Evolutionary conservation across 2,888 invertebrate species (phyloP).

Genomic region (Lapara coniferarum): DNA sequence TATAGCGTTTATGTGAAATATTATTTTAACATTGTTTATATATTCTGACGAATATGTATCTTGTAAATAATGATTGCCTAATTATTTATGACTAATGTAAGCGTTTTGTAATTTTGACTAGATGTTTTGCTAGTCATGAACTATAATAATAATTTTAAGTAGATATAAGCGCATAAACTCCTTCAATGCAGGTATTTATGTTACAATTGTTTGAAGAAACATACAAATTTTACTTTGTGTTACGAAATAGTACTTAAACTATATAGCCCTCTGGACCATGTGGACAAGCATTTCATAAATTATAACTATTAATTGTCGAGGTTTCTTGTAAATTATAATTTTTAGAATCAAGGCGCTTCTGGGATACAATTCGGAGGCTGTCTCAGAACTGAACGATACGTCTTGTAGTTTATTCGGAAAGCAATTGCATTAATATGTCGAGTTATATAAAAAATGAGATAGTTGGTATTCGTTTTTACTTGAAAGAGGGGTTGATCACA

Average conservation of each 20-base stretch:
- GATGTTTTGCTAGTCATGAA: slow-evolving; percentile 75
- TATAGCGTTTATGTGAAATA: slow-evolving; percentile 58
- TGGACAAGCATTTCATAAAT: background rate
- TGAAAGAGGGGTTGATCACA: too few relatives aligned
- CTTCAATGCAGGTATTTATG: slow-evolving; percentile 7
- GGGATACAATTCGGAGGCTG: background rate
- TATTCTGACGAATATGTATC: slow-evolving; percentile 60
- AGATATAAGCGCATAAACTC: slow-evolving; percentile 11
- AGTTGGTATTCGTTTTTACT: too few relatives aligned
- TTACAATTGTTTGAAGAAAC: background rate
- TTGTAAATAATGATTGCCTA: slow-evolving; percentile 76
- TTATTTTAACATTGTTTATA: slow-evolving; percentile 60
- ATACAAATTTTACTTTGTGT: background rate
- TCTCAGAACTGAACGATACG: background rate
- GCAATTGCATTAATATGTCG: too few relatives aligned
- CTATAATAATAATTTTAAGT: slow-evolving; percentile 33
- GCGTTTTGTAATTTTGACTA: slow-evolving; percentile 71
- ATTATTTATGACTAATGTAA: slow-evolving; percentile 72
- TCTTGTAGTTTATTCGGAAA: too few relatives aligned
- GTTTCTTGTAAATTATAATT: too few relatives aligned
- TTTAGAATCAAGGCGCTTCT: background rate
- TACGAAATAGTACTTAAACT: slow-evolving; percentile 1
- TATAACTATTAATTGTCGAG: too few relatives aligned
- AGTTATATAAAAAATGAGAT: too few relatives aligned
- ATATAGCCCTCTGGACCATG: background rate